Conservation (phyloP, 1,140 invertebrate genomes). For the Conopomorpha cramerella region DNA sequence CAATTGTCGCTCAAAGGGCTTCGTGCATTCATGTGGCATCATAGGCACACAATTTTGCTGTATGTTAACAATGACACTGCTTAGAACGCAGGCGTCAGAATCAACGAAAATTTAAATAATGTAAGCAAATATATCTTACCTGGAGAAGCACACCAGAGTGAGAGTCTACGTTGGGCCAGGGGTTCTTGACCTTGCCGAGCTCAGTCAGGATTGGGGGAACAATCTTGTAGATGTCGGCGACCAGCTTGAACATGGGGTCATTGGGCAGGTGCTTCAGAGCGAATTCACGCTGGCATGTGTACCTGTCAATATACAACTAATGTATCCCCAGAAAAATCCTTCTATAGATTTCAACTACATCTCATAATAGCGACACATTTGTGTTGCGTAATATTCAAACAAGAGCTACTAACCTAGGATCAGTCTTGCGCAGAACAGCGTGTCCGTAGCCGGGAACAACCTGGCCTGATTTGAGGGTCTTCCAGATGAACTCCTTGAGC, state of each 20-base stretch:
- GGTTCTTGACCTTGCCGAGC: constrained; percentile 97
- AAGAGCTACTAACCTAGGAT: constrained; percentile 78
- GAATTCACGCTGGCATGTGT: constrained; percentile 92
- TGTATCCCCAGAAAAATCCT: constrained; percentile 1
- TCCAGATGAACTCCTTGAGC: constrained; percentile 92
- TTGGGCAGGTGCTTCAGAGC: constrained; percentile 93
- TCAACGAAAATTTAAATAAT: neutral
- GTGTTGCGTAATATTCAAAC: no score
- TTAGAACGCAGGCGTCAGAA: no score
- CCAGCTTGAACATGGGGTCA: constrained; percentile 89
- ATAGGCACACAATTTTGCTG: no score
- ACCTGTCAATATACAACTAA: no score
- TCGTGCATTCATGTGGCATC: no score
- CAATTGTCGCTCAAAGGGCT: no score
- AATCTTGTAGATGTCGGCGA: constrained; percentile 91
- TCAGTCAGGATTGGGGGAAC: constrained; percentile 92
- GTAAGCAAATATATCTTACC: constrained; percentile 15
- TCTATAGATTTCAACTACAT: no score
- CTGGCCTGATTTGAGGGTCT: constrained; percentile 92
- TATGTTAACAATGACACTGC: no score
- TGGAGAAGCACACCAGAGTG: constrained; percentile 92
- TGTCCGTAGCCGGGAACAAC: constrained; percentile 97
- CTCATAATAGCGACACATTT: no score
- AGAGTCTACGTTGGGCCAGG: constrained; percentile 98
- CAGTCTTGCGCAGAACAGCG: constrained; percentile 94